Conservation (phyloP, 2,113 vertebrate species). For the Pseudopipra pipra region DNA sequence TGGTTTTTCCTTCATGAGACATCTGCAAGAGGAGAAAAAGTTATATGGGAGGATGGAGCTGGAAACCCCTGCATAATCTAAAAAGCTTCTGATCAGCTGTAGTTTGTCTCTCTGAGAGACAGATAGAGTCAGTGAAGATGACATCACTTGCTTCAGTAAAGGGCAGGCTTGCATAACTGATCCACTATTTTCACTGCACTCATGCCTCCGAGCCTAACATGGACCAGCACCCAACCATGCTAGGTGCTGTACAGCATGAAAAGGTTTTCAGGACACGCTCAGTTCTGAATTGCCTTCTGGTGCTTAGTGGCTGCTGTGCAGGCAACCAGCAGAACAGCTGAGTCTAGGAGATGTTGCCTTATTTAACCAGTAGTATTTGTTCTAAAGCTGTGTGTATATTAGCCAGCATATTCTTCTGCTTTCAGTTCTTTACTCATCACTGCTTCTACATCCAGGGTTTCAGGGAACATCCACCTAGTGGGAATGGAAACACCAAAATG, state of each 20-base stretch:
- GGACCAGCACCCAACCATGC: background rate
- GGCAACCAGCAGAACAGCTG: background rate
- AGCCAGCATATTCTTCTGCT: background rate
- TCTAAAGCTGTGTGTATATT: background rate
- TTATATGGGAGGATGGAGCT: background rate
- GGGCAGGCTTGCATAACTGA: background rate
- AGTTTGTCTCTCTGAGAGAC: background rate
- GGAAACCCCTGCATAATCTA: background rate
- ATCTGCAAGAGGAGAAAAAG: background rate
- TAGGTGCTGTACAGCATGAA: background rate
- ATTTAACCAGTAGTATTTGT: background rate
- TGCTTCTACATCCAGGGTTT: background rate
- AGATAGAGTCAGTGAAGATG: background rate
- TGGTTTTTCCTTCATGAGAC: background rate
- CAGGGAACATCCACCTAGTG: background rate
- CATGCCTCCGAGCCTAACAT: fast-evolving
- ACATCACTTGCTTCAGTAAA: background rate
- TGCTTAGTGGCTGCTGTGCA: background rate
- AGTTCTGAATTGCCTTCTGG: background rate
- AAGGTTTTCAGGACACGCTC: background rate
- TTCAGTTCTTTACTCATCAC: background rate
- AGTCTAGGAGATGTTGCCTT: background rate
- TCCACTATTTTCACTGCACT: background rate
- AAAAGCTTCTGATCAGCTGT: background rate
- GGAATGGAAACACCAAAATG: background rate